Evolutionary conservation across 2,888 invertebrate species (phyloP).

Genomic region (Meiosimyza decipiens): DNA sequence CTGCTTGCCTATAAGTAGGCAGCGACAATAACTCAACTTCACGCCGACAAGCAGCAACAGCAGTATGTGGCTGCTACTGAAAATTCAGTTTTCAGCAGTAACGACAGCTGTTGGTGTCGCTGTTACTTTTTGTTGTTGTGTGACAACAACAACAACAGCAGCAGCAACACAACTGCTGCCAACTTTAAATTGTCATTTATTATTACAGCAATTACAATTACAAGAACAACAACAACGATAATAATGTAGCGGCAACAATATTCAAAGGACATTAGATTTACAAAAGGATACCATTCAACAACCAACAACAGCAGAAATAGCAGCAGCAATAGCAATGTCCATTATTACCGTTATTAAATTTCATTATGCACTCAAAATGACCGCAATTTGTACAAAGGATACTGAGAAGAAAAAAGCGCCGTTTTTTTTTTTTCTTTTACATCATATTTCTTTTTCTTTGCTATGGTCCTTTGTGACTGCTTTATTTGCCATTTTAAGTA

Average conservation of each 20-base stretch:
- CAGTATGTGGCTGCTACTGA: too few species aligned
- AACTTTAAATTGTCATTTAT: conserved; percentile 28
- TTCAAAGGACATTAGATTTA: too few species aligned
- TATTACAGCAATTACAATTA: conserved; percentile 17
- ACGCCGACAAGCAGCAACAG: not conserved
- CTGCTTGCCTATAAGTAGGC: conserved; percentile 22
- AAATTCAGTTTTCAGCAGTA: not conserved
- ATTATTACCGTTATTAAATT: conserved; percentile 35
- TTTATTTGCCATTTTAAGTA: conserved; percentile 13
- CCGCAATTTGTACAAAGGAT: conserved; percentile 28
- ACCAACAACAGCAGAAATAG: not conserved
- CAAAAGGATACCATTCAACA: too few species aligned
- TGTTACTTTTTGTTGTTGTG: not conserved
- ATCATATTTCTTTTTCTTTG: not conserved
- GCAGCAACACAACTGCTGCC: conserved; percentile 2
- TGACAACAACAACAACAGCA: not conserved
- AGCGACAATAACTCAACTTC: conserved; percentile 28
- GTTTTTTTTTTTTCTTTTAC: not conserved
- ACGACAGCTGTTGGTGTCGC: conserved; percentile 19
- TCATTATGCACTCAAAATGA: conserved; percentile 34
- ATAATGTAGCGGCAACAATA: not conserved
- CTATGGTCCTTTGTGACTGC: not conserved
- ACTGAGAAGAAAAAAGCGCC: not conserved
- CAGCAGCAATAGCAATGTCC: not conserved
- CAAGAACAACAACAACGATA: conserved; percentile 11